Evolutionary conservation across 2,113 vertebrate genomes (phyloP).

Genomic region (Anarhynchus alexandrinus): DNA sequence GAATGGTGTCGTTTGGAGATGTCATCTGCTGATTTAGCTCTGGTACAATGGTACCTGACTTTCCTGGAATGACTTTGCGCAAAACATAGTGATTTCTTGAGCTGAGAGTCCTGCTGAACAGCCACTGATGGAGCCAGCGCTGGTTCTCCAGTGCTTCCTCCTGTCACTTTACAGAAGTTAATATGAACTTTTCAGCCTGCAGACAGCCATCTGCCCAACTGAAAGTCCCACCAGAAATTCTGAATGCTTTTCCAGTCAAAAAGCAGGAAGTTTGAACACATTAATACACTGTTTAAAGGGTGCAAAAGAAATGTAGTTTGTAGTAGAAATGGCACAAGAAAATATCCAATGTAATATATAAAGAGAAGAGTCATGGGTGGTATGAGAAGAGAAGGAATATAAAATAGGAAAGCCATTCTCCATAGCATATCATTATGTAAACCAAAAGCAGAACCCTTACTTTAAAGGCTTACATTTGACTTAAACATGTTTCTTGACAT

Average conservation of each 20-base stretch:
- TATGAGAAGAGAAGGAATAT: neutral
- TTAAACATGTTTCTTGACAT: neutral
- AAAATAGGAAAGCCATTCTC: conserved; percentile 28
- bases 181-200: neutral
- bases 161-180: neutral
- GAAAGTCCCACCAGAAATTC: neutral
- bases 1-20: neutral
- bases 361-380: neutral
- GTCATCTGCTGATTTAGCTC: neutral
- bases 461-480: conserved; percentile 27
- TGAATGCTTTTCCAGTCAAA: neutral
- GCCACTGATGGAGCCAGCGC: neutral
- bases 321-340: neutral
- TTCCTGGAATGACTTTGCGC: neutral
- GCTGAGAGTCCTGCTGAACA: neutral
- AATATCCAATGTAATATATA: neutral
- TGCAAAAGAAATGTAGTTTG: neutral
- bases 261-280: neutral
- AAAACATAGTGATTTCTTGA: neutral
- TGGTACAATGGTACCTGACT: neutral
- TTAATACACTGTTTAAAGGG: neutral
- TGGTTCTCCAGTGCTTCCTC: neutral
- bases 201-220: neutral
- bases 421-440: conserved; percentile 28
- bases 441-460: conserved; percentile 35